Percentiles rank a stretch among this genome's conserved stretches.
These are phyloP conservation scores for Rhea americana DNA, from an alignment of 2,113 vertebrate species.

Conservation along the genomic window DNA sequence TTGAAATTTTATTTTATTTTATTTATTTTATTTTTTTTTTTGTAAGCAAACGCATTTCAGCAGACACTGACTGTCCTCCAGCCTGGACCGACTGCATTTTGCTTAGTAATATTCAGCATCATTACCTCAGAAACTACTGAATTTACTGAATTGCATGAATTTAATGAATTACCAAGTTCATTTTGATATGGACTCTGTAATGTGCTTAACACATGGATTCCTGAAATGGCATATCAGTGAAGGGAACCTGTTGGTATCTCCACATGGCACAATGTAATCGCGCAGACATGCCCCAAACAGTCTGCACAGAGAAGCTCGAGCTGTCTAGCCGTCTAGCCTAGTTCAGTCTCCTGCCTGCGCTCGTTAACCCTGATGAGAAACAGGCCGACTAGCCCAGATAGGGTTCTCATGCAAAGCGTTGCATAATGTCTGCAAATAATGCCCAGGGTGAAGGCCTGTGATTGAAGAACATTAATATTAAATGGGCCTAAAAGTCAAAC, in stretches of 20 bases:
- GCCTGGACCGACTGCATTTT: neutral
- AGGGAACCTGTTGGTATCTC: neutral
- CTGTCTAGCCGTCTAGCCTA: neutral
- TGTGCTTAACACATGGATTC: neutral
- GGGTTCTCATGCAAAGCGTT: neutral
- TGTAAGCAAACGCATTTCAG: neutral
- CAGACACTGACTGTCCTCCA: neutral
- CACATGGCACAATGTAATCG: neutral
- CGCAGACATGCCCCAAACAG: neutral
- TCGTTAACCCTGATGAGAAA: neutral
- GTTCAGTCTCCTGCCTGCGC: neutral
- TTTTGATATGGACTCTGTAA: neutral
- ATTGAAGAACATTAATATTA: neutral
- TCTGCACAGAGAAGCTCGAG: neutral
- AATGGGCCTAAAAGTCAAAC: neutral
- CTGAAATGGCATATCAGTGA: neutral
- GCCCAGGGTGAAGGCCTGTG: neutral
- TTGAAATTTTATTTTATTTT: neutral
- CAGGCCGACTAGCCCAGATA: neutral
- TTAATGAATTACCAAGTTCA: neutral
- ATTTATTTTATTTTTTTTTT: neutral
- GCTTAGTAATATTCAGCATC: neutral
- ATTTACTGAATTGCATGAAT: neutral
- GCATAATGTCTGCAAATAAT: slow-evolving; percentile 30
- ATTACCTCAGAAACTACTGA: neutral